Evolutionary conservation across 2,113 vertebrate genomes (phyloP).

Genomic region (Datnioides undecimradiatus): DNA sequence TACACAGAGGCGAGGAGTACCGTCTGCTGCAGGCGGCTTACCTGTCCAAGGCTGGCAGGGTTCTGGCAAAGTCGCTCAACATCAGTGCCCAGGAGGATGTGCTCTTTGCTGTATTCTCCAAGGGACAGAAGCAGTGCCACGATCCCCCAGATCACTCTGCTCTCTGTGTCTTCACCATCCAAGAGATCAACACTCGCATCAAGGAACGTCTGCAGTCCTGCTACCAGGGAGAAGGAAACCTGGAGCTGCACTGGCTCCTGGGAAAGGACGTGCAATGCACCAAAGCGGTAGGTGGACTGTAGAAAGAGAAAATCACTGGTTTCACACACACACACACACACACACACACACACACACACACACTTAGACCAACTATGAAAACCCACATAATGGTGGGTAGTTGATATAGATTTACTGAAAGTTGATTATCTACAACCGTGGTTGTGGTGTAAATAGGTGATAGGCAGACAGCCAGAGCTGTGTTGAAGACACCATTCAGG

Average conservation of each 20-base stretch:
- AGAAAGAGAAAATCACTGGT: neutral
- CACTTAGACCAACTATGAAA: constrained; percentile 7
- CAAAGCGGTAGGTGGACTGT: constrained; percentile 88
- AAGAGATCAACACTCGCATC: constrained; percentile 89
- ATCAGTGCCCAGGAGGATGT: constrained; percentile 90
- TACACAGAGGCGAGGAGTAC: constrained; percentile 90
- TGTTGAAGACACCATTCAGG: constrained; percentile 58
- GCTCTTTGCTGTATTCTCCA: constrained; percentile 96
- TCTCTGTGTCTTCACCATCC: constrained; percentile 93
- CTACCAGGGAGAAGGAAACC: constrained; percentile 95
- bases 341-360: neutral
- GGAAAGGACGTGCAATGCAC: constrained; percentile 97
- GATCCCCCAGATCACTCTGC: constrained; percentile 92
- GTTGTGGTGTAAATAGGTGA: constrained; percentile 49
- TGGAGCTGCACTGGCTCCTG: constrained; percentile 98
- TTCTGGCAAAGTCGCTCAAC: constrained; percentile 90
- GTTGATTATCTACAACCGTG: constrained; percentile 21
- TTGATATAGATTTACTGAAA: constrained; percentile 13
- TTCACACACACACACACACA: neutral
- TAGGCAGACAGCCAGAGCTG: constrained; percentile 32
- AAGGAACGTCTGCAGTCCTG: constrained; percentile 95
- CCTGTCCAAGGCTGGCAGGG: constrained; percentile 89
- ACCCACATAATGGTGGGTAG: neutral
- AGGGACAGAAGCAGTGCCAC: constrained; percentile 96
- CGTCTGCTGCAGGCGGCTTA: constrained; percentile 94